Base-by-base conservation (phyloP, 2,113 vertebrate species). In the Oryzias javanicus region DNA sequence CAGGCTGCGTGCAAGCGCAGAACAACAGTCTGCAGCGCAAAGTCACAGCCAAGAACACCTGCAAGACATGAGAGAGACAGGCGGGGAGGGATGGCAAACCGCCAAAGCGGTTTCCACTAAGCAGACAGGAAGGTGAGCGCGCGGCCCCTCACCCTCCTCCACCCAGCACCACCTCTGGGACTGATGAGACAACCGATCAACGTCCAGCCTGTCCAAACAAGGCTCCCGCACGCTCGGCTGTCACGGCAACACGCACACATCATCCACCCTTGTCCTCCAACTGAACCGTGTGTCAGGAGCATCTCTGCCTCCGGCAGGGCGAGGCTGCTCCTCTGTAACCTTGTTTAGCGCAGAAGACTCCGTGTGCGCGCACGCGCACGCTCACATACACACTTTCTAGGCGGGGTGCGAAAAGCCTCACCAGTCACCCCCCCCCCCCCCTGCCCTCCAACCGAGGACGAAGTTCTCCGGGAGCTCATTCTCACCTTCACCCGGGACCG, bases 251-350 rank as follows among this genome's bases (percentile, higher is more conserved):
- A 41, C 86, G 35, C 60, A 53, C 62, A 42, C 62, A 52, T 60
- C 20, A 42, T 35, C 35, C 35, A 35, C 10, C 35, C 35, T 12
- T 88, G 87, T 81, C 86, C 88, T 88, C 85, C 72, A 79, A 85
- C 79, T 79, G 79, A 81, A 82, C 76, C 71, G 78, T 86, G 74
- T 72, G 77, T 86, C 73, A 71, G 62, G 64, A 72, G 67, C 79
- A 16, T 60, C 80, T 57, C 70, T 77, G 72, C 79, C 85, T 59
- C 64, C 70, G 75, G 80, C 81, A 87, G 90, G 89, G 90, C 89
- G 89, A 90, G 90, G 89, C 89, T 86, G 83, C 69, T 80, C 80
- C 84, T 22, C 88, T 80, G 80, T 89, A 89, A 89, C 88, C 88
- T 89, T 85, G 88, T 87, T 89, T 85, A 87, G 87, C 82, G 81